phyloP scores from a whole-genome alignment of 1,140 invertebrate genomes.

The Atta texana region DNA sequence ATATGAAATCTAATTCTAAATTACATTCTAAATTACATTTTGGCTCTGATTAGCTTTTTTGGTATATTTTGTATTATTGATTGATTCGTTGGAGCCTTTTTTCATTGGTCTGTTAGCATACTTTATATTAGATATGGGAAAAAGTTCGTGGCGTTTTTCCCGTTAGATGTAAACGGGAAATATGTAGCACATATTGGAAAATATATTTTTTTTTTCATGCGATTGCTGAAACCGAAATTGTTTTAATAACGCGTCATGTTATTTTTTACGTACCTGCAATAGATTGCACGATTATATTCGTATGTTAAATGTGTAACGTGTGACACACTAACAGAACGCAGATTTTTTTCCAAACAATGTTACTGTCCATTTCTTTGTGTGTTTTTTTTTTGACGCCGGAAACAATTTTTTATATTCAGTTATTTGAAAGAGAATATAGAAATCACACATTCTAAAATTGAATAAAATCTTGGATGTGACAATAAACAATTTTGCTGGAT shows the following conservation, averaged over 20 bases:
- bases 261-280: background rate
- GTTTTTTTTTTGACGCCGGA: background rate
- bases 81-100: too few relatives aligned
- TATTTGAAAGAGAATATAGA: slow-evolving; percentile 21
- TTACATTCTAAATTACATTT: too few relatives aligned
- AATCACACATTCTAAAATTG: background rate
- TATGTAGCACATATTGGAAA: background rate
- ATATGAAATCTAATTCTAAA: too few relatives aligned
- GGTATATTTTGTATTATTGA: too few relatives aligned
- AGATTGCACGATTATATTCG: background rate
- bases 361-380: background rate
- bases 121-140: background rate
- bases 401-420: background rate
- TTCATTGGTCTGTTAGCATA: too few relatives aligned
- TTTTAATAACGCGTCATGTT: slow-evolving; percentile 27
- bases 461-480: background rate
- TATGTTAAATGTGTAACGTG: background rate
- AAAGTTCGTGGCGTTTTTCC: too few relatives aligned
- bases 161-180: too few relatives aligned
- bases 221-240: slow-evolving; percentile 4
- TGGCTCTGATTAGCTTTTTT: too few relatives aligned
- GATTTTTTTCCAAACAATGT: slow-evolving; percentile 13
- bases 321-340: background rate
- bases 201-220: background rate
- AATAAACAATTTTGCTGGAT: background rate